phyloP scores from a whole-genome alignment of 2,888 invertebrate genomes.

The Leptopilina myrica region DNA sequence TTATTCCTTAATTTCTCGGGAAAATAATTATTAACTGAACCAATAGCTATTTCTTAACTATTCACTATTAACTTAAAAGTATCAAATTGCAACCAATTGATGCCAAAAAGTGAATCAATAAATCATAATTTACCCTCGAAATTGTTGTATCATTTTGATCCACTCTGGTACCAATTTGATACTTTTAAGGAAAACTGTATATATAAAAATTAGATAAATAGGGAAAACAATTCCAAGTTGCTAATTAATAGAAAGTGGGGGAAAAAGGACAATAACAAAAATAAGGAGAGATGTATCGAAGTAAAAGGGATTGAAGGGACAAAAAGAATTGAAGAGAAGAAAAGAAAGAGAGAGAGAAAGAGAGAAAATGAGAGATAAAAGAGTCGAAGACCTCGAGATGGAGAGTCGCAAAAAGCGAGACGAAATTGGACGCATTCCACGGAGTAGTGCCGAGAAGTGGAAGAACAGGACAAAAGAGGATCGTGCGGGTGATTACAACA shows the following conservation, averaged over 20 bases:
- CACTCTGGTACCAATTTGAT: too few species aligned
- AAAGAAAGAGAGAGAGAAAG: conserved; percentile 47
- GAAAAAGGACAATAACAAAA: conserved; percentile 18
- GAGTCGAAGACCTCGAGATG: conserved; percentile 63
- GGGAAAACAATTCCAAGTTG: conserved; percentile 24
- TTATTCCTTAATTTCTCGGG: too few species aligned
- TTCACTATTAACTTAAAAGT: too few species aligned
- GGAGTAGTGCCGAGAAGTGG: conserved; percentile 60
- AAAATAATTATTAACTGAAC: too few species aligned
- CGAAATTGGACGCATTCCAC: conserved; percentile 75
- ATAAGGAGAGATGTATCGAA: conserved; percentile 30
- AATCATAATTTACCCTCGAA: too few species aligned
- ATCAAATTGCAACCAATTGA: too few species aligned
- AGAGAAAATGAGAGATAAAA: conserved; percentile 39
- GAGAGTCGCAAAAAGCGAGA: conserved; percentile 63
- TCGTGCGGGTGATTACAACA: conserved; percentile 76
- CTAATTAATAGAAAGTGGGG: conserved; percentile 1
- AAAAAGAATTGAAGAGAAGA: conserved; percentile 43
- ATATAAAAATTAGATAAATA: conserved; percentile 39
- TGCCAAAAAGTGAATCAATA: too few species aligned
- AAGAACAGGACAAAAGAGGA: conserved; percentile 74
- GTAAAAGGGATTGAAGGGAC: conserved; percentile 40
- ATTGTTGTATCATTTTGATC: too few species aligned
- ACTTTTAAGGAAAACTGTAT: too few species aligned
- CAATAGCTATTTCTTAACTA: too few species aligned